Evolutionary conservation across 1,140 invertebrate genomes (phyloP).

Genomic region (Tetramorium alpestre): DNA sequence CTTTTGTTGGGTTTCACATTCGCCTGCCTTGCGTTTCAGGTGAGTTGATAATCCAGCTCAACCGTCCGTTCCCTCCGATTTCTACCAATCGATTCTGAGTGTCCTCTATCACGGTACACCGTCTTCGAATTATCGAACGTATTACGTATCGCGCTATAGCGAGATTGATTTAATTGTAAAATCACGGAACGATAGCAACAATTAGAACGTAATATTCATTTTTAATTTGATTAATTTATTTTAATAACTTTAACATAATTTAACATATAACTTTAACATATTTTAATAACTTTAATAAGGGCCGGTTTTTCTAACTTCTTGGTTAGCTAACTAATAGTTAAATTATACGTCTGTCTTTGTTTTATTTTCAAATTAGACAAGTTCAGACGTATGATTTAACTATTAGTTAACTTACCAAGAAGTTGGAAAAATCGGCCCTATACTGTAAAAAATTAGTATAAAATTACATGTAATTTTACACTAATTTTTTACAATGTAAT

Average conservation of each 20-base stretch:
- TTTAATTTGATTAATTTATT: not conserved
- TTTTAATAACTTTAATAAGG: not conserved
- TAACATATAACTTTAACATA: not conserved
- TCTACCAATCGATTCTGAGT: conserved; percentile 6
- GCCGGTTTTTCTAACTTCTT: too few relatives aligned
- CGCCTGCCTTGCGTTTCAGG: conserved; percentile 91
- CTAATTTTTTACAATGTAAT: too few relatives aligned
- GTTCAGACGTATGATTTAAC: too few relatives aligned
- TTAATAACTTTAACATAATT: not conserved
- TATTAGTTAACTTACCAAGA: too few relatives aligned
- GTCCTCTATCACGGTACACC: not conserved
- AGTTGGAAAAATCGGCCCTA: too few relatives aligned
- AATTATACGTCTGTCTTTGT: too few relatives aligned
- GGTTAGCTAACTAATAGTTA: too few relatives aligned
- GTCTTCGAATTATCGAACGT: not conserved
- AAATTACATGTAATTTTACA: too few relatives aligned
- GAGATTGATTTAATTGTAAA: not conserved
- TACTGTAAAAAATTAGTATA: too few relatives aligned
- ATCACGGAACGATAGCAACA: not conserved
- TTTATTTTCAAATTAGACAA: too few relatives aligned
- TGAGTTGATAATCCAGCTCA: conserved; percentile 77
- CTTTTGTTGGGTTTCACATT: conserved; percentile 90
- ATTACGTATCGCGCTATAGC: not conserved
- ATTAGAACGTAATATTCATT: not conserved
- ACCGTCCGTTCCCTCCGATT: conserved; percentile 6